Percentiles rank a stretch among this genome's conserved stretches.
Conservation (phyloP, 2,888 invertebrate species). For the Drosophila greeni region DNA sequence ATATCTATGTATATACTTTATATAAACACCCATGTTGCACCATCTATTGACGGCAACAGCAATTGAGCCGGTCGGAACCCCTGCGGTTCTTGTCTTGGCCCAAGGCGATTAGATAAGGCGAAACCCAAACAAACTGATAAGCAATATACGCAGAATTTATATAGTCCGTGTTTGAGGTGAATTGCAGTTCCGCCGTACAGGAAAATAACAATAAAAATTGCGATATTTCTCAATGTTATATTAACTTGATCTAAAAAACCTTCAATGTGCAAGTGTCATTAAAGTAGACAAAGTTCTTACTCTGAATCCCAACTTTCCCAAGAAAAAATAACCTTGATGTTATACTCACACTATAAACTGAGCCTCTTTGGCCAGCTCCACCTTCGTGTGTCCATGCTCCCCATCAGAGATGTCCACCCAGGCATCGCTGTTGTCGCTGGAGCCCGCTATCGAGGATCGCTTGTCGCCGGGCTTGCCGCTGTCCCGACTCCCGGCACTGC, state of each 20-base stretch:
- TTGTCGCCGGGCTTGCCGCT: constrained; percentile 47
- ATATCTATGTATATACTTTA: neutral
- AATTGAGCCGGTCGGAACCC: constrained; percentile 28
- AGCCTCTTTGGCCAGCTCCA: constrained; percentile 49
- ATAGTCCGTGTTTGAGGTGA: neutral
- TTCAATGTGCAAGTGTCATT: too few species aligned
- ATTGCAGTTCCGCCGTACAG: constrained; percentile 6
- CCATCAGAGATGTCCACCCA: constrained; percentile 78
- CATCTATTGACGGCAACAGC: constrained; percentile 49
- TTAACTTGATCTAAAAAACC: neutral
- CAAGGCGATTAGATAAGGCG: constrained; percentile 61
- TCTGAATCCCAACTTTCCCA: too few species aligned
- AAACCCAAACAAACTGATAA: constrained; percentile 63
- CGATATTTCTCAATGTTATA: neutral
- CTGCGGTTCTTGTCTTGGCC: constrained; percentile 24
- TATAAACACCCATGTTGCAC: constrained; percentile 27
- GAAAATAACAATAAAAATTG: neutral
- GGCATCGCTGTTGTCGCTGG: constrained; percentile 78
- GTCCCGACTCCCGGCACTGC: constrained; percentile 29
- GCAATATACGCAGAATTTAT: constrained; percentile 57
- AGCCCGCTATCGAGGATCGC: constrained; percentile 65
- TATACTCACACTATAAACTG: constrained; percentile 79
- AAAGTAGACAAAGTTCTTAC: too few species aligned
- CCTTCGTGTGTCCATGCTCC: constrained; percentile 27
- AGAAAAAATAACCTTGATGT: neutral